Conservation (phyloP, 2,888 invertebrate species). For the Achlya flavicornis region DNA sequence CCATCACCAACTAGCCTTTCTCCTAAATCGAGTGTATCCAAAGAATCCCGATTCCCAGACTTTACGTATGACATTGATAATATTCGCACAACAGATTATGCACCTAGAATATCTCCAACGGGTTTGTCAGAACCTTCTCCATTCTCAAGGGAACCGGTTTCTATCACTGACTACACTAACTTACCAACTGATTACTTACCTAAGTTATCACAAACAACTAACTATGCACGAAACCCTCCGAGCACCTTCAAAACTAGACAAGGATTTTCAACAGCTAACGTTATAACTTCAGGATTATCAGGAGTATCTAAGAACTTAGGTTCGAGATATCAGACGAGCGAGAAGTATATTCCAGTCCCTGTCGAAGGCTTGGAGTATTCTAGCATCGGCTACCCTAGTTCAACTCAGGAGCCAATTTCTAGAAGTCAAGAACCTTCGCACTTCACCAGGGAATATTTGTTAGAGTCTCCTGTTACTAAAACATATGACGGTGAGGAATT, state of each 20-base stretch:
- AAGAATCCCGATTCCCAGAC: background rate
- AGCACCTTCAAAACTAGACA: constrained; percentile 9
- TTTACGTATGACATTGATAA: background rate
- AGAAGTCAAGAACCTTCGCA: constrained; percentile 62
- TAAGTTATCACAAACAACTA: constrained; percentile 7
- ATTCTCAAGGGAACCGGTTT: constrained; percentile 1
- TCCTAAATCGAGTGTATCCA: background rate
- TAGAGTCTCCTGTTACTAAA: constrained; percentile 76
- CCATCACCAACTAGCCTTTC: background rate
- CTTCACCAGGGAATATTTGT: constrained; percentile 75
- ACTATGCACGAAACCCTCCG: constrained; percentile 4
- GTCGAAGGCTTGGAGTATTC: constrained; percentile 62
- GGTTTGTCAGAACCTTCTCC: background rate
- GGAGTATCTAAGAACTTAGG: constrained; percentile 22
- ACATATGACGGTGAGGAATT: constrained; percentile 71
- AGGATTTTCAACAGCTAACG: constrained; percentile 10
- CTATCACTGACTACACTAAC: constrained; percentile 6
- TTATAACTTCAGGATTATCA: constrained; percentile 15
- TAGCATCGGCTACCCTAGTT: constrained; percentile 56
- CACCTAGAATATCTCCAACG: background rate
- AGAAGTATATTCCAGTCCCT: constrained; percentile 53
- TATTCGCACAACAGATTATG: background rate
- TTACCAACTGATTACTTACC: constrained; percentile 9
- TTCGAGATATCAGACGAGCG: constrained; percentile 35
- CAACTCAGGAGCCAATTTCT: constrained; percentile 20